Evolutionary conservation across 1,140 invertebrate species (phyloP).

Genomic region (Eupristina koningsbergeri): DNA sequence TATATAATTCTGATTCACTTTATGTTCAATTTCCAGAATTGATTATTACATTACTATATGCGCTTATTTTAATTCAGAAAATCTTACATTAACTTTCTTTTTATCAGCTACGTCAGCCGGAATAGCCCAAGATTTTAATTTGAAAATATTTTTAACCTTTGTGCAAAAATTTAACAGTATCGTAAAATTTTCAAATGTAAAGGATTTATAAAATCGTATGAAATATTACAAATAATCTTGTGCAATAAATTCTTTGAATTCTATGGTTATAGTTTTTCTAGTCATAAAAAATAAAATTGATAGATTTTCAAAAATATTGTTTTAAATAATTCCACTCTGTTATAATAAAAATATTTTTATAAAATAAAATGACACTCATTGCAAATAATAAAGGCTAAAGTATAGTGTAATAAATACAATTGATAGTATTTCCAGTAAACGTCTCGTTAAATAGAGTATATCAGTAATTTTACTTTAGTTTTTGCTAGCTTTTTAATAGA

Average conservation of each 20-base stretch:
- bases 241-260: not conserved
- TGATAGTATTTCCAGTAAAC: too few relatives aligned
- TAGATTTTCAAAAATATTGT: not conserved
- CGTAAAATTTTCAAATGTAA: not conserved
- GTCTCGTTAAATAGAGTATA: too few relatives aligned
- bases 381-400: too few relatives aligned
- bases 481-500: too few relatives aligned
- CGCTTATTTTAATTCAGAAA: not conserved
- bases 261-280: not conserved
- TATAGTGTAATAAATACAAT: too few relatives aligned
- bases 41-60: not conserved
- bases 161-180: not conserved
- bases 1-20: not conserved
- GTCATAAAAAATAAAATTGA: not conserved
- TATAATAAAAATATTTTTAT: too few relatives aligned
- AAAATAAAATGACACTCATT: too few relatives aligned
- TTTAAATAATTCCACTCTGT: not conserved
- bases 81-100: not conserved
- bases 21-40: not conserved
- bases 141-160: not conserved
- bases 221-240: not conserved
- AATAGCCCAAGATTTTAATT: too few relatives aligned
- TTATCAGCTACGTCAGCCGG: too few relatives aligned
- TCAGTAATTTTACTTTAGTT: too few relatives aligned
- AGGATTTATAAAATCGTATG: not conserved